Percentiles rank a stretch among this genome's conserved stretches.
phyloP scores from a whole-genome alignment of 2,113 vertebrate genomes.

The Eurystomus gularis region DNA sequence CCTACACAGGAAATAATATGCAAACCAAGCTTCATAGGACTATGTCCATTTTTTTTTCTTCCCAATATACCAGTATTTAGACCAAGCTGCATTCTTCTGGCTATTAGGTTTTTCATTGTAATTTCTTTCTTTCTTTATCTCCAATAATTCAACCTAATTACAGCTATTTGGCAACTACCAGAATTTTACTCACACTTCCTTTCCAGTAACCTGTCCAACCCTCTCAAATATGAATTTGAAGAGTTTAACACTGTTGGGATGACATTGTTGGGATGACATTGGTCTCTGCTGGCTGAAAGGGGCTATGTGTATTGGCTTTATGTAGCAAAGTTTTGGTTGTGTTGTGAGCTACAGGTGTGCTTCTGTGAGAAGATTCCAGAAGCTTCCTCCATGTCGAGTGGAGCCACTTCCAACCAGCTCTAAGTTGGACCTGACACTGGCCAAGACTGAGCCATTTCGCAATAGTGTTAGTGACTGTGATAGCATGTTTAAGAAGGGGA shows the following conservation, averaged over 20 bases:
- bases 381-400: accelerated
- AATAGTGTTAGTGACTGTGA: accelerated
- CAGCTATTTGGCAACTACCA: neutral
- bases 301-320: neutral
- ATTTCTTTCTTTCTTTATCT: neutral
- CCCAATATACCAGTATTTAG: neutral
- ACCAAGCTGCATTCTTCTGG: neutral
- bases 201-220: neutral
- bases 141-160: neutral
- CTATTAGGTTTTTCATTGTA: neutral
- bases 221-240: neutral
- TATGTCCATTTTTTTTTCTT: neutral
- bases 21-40: neutral
- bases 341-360: too few species aligned
- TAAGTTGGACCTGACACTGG: neutral
- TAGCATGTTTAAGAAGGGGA: neutral
- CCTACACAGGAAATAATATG: neutral
- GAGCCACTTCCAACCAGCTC: neutral
- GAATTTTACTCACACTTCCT: neutral
- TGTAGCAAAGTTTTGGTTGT: neutral
- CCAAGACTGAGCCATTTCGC: neutral
- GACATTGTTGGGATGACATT: accelerated
- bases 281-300: neutral
- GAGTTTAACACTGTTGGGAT: neutral
- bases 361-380: neutral